phyloP scores from a whole-genome alignment of 53 echinoderm and acorn worm genomes.

The Astropecten irregularis region DNA sequence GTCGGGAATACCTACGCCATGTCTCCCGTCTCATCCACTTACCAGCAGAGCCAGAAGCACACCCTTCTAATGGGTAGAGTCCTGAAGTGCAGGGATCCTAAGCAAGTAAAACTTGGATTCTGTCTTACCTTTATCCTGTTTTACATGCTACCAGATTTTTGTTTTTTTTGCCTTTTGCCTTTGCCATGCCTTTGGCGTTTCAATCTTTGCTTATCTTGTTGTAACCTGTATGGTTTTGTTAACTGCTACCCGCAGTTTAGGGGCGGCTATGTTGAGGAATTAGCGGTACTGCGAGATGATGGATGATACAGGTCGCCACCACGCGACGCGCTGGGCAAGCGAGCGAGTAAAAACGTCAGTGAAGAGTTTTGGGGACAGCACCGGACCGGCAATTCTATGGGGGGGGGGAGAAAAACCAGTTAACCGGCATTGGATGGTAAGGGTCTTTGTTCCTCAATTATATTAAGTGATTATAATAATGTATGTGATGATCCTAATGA shows the following conservation, averaged over 20 bases:
- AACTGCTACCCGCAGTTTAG: too few species aligned
- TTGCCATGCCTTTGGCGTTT: background rate
- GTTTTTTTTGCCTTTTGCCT: background rate
- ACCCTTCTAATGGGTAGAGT: background rate
- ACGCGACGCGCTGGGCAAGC: background rate
- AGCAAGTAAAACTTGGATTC: background rate
- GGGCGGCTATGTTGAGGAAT: conserved; percentile 9
- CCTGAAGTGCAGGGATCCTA: background rate
- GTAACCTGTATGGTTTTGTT: background rate
- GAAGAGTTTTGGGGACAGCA: too few species aligned
- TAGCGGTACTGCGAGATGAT: background rate
- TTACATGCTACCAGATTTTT: background rate
- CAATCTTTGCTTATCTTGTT: background rate
- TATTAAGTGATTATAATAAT: too few species aligned
- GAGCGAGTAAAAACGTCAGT: too few species aligned
- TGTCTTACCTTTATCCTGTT: background rate
- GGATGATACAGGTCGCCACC: background rate
- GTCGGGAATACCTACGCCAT: background rate
- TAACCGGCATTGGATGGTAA: too few species aligned
- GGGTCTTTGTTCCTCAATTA: too few species aligned
- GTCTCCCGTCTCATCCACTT: background rate
- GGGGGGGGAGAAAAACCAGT: too few species aligned
- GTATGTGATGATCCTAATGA: too few species aligned
- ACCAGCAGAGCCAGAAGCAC: background rate
- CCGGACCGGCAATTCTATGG: too few species aligned